Base-by-base conservation (phyloP, 1,140 invertebrate species). In the Musca vetustissima region DNA sequence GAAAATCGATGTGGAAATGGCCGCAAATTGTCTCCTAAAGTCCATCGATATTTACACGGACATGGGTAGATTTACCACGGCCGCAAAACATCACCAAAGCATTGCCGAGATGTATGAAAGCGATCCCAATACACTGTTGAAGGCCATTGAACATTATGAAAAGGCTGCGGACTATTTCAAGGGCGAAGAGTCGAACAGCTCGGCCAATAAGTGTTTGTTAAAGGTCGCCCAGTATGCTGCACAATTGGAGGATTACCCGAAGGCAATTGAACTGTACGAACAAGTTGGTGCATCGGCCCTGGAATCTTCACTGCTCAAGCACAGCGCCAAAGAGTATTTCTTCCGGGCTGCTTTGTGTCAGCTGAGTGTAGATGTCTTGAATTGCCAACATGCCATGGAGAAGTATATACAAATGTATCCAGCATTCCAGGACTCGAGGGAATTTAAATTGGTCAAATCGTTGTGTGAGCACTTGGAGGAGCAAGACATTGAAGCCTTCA, bases 41-140 rank as follows among this genome's bases (percentile, higher is more conserved):
- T 94, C 96, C 4, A 97, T 98, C 71, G 97, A 98, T 84, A 97
- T 99, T 70, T 99, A 98, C 83, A 98, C 96, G 4, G 97, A 99
- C 78, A 98, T 99, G 97, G 97, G 97, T 4, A 86, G 96, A 52
- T 99, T 99, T 84, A 95, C 94, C 22, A 96, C 98, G 86, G 97
- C 97, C 43, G 98, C 98, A 1, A 99, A 99, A 82, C 95, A 98
- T 83, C 96, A 99, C 86, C 92, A 97, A 82, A 94, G 90, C 72
- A 98, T 99, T 84, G 98, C 96, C 17, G 97, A 99, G 83, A 92
- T 98, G 77, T 98, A 97, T 83, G 98, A 99, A 86, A 91, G 89
- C 19, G 96, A 98, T 77, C 88, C 92, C 66, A 89, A 92, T 21
- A 95, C 98, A 81, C 86, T 98, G 69, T 72, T 49, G 24, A 85